Conservation (phyloP, 2,113 vertebrate genomes). For the Fulmarus glacialis region DNA sequence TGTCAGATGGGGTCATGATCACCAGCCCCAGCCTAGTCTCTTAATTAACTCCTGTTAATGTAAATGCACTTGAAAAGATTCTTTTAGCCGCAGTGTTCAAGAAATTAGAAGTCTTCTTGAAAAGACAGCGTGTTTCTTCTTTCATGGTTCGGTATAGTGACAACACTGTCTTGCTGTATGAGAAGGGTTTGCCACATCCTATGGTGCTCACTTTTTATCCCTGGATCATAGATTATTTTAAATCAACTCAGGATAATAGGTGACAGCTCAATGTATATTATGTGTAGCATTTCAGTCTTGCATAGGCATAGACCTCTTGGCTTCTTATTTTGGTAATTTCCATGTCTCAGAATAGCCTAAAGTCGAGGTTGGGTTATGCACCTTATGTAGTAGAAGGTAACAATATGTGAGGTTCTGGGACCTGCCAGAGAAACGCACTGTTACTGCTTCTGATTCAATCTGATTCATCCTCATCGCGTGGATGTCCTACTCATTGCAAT, state of each 20-base stretch:
- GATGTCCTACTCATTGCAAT: neutral
- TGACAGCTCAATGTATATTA: neutral
- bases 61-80: neutral
- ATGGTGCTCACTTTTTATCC: neutral
- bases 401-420: neutral
- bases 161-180: neutral
- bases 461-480: neutral
- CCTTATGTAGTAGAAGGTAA: neutral
- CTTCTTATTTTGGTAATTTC: neutral
- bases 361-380: neutral
- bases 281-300: neutral
- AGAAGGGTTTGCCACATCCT: slow-evolving; percentile 34
- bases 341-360: neutral
- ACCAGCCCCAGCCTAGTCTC: slow-evolving; percentile 3
- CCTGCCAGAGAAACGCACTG: neutral
- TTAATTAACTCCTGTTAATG: slow-evolving; percentile 55
- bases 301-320: neutral
- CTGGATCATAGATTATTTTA: slow-evolving; percentile 48
- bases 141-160: neutral
- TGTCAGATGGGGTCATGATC: neutral
- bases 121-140: neutral
- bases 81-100: neutral
- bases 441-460: neutral
- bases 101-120: neutral
- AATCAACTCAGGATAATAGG: slow-evolving; percentile 35